These are phyloP conservation scores for Volucella bombylans DNA, from an alignment of 2,888 invertebrate genomes.

Conservation along the genomic window DNA sequence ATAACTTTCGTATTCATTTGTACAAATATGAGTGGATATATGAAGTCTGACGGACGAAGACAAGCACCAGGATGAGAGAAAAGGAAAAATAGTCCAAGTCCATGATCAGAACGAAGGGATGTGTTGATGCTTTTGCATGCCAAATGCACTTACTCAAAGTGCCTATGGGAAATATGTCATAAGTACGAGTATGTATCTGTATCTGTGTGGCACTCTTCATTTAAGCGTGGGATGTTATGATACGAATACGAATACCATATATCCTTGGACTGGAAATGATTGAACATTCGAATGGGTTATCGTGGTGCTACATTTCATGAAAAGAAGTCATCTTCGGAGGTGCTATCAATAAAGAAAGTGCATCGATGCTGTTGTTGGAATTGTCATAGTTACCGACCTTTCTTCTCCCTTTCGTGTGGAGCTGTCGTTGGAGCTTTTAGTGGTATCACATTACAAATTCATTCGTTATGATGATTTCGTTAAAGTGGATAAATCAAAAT, in stretches of 20 bases:
- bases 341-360: not conserved
- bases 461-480: slow-evolving; percentile 31
- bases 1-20: slow-evolving; percentile 62
- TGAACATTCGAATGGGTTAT: slow-evolving; percentile 19
- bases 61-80: no score
- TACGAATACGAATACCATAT: not conserved
- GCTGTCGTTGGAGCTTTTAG: slow-evolving; percentile 17
- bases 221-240: slow-evolving; percentile 17
- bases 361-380: not conserved
- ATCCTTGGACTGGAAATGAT: not conserved
- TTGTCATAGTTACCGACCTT: slow-evolving; percentile 3
- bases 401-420: not conserved
- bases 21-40: slow-evolving; percentile 42
- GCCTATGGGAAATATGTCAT: slow-evolving; percentile 66
- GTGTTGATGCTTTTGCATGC: not conserved
- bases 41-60: no score
- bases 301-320: not conserved
- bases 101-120: not conserved
- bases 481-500: not conserved
- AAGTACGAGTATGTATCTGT: slow-evolving; percentile 24
- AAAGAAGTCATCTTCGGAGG: not conserved
- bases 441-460: slow-evolving; percentile 23
- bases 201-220: slow-evolving; percentile 11
- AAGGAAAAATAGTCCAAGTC: no score
- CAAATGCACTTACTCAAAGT: slow-evolving; percentile 39